Evolutionary conservation across 1,140 invertebrate genomes (phyloP), one percentile per base, ranked within the genome.

Genomic region (Doryteuthis pealeii): DNA sequence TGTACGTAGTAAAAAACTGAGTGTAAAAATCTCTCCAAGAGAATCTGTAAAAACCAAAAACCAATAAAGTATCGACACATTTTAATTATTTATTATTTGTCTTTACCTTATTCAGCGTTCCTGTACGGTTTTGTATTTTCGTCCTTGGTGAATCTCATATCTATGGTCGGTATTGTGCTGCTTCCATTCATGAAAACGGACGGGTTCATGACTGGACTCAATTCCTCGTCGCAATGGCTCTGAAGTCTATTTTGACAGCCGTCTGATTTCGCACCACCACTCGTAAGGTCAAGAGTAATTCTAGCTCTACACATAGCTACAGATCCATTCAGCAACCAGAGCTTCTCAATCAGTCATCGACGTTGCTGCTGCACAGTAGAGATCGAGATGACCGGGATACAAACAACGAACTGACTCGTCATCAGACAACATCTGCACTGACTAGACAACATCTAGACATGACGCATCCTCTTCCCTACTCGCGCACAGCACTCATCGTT

Each of bases 171-270:
- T 14, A 90, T 90, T 35, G 82, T 90, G 12, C 85, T 93, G 32
- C 89, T 91, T 79, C 91, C 92, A 10, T 84, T 92, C 40, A 89
- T 92, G 81, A 90, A 90, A 12, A 90, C 89, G 73, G 82, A 81
- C 3, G 87, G 88, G 32, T 93, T 91, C 84, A 88, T 90, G 75
- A 80, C 87, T 54, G 79, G 92, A 3, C 88, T 93, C 90, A 89
- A 45, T 86, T 90, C 45, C 89, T 92, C 73, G 90, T 93, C 45
- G 91, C 92, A 32, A 84, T 93, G 32, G 92, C 91, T 91, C 35
- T 92, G 92, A 0, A 91, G 91, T 31, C 82, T 93, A n/a, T 89
- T 88, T 14, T 90, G 91, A 92, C 90, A 32, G 89, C 54, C 54
- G 26, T 62, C n/a, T n/a, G n/a, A n/a, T n/a, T n/a, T n/a, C n/a